Conservation (phyloP, 2,797 vertebrate genomes). For the Diglossa cyanea region DNA sequence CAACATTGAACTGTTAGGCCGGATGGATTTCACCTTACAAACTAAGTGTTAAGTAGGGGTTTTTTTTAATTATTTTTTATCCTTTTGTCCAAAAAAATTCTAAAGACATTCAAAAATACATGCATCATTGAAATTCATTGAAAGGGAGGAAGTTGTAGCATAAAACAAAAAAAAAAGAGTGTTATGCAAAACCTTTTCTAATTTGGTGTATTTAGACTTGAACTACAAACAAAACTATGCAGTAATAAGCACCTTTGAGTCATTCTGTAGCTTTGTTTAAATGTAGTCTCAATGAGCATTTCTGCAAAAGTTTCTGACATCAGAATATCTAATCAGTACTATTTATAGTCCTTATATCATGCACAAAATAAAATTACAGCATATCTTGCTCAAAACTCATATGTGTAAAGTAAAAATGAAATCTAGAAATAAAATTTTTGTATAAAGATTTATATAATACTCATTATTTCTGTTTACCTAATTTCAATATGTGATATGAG, state of each 20-base stretch:
- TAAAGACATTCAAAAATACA: rapidly evolving
- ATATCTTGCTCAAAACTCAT: neutral
- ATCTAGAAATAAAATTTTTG: neutral
- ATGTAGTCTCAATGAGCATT: neutral
- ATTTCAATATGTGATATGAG: neutral
- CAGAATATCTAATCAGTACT: neutral
- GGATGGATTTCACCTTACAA: neutral
- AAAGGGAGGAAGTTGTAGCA: neutral
- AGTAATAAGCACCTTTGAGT: neutral
- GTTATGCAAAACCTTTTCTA: neutral
- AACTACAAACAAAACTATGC: neutral
- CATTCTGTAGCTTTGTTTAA: neutral
- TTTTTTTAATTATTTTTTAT: neutral
- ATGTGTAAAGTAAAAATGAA: neutral
- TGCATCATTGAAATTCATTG: neutral
- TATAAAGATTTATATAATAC: neutral
- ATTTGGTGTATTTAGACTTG: neutral
- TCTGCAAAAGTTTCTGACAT: neutral
- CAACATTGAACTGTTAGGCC: neutral
- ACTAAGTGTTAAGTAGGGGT: neutral
- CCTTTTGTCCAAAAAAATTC: neutral
- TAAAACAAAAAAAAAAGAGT: neutral
- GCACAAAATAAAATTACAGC: neutral
- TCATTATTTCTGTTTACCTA: neutral
- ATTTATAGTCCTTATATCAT: neutral